Base-by-base conservation (phyloP, 2,113 vertebrate species). In the Gallinago jamesoni region DNA sequence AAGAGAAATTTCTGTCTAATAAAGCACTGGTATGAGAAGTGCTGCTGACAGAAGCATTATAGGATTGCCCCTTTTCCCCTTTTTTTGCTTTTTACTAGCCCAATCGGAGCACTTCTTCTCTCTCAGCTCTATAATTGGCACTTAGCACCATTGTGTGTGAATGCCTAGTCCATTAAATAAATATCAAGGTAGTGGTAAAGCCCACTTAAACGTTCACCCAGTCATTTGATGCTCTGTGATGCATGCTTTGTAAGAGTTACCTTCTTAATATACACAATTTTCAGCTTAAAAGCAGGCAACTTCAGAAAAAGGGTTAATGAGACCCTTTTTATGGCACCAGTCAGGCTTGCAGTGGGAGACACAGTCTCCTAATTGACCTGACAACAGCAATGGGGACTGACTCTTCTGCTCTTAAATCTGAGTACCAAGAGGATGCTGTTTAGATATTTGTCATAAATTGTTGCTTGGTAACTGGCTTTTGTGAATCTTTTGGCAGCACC, bases 81-180 rank as follows among this genome's bases (percentile, higher is more conserved):
- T 48, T 43, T 91, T 91, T 79, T 76, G 37, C 69, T 89, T 87
- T 62, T 79, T 76, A 68, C 50, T 23, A 69, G 37, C 20, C 31
- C 28, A 60, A 2, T 0, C 7, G 2, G 33, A 94, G 73, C 35
- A 39, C 37, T 68, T 11, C 83, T 77, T 91, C 77, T 79, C 84
- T 84, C 35, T 86, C 64, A n/a, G 57, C 59, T 79, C n/a, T 57
- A 8, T 92, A 93, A 87, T 73, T 91, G 77, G 66, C 53, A 87
- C 84, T 92, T 94, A 67, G 6, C 69, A 68, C 73, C n/a, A 41
- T 50, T 68, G 73, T 87, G 43, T 84, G 43, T 0, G 2, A 68
- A 33, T 52, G 57, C 56, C 73, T 92, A 78, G 80, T 91, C 69
- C 64, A 76, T 92, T 96, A 94, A 95, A 93, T 89, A 79, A 87